Evolutionary conservation across 2,797 vertebrate species (phyloP).

Genomic region (Acrossocheilus fasciatus): DNA sequence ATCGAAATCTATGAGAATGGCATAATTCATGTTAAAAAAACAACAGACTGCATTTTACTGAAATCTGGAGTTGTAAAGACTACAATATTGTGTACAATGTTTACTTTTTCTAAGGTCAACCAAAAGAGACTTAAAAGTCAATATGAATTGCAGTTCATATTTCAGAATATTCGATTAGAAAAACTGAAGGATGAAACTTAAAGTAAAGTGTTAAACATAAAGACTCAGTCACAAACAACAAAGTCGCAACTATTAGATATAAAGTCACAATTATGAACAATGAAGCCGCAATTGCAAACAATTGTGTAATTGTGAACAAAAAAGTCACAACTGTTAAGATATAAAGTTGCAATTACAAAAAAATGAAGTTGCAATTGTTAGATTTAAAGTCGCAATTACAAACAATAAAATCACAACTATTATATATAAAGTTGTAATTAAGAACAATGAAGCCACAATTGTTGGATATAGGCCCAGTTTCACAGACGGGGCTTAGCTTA

Average conservation of each 20-base stretch:
- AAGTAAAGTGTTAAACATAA: no score
- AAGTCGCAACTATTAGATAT: background rate
- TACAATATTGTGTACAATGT: background rate
- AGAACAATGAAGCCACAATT: no score
- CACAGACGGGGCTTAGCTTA: no score
- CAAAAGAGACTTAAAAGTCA: background rate
- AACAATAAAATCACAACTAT: no score
- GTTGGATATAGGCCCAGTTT: no score
- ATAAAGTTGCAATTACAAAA: background rate
- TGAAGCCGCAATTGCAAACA: background rate
- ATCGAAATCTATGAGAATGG: background rate
- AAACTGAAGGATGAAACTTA: background rate
- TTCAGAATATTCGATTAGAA: background rate
- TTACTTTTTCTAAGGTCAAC: background rate
- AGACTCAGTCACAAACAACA: no score
- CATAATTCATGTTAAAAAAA: background rate
- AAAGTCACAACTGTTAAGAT: background rate
- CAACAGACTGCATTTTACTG: background rate
- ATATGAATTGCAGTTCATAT: background rate
- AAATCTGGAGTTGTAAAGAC: background rate
- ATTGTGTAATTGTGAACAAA: background rate
- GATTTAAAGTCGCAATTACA: no score
- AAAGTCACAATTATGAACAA: background rate
- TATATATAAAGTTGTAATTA: no score
- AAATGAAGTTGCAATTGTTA: background rate